phyloP scores from a whole-genome alignment of 2,113 vertebrate genomes.

The Perognathus longimembris region DNA sequence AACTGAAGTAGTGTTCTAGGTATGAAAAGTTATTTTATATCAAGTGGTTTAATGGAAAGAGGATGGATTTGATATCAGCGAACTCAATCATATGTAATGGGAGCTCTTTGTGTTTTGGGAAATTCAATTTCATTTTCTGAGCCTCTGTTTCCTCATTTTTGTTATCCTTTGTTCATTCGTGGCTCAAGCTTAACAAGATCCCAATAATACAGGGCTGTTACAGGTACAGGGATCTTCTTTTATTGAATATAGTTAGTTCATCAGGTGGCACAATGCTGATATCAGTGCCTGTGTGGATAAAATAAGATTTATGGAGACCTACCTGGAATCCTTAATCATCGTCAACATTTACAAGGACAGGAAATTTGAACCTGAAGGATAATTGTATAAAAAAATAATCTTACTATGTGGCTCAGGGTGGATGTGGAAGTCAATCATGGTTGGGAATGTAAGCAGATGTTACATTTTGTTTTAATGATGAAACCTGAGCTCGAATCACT shows the following conservation, averaged over 20 bases:
- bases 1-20: background rate
- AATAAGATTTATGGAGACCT: background rate
- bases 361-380: background rate
- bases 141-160: background rate
- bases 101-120: background rate
- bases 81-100: background rate
- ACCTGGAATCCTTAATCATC: background rate
- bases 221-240: background rate
- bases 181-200: background rate
- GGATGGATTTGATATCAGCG: background rate
- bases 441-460: background rate
- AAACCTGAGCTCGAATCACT: slow-evolving; percentile 10
- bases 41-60: background rate
- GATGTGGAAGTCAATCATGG: background rate
- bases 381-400: background rate
- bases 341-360: background rate
- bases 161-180: background rate
- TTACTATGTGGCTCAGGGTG: background rate
- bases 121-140: slow-evolving; percentile 26
- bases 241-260: background rate
- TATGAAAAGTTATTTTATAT: background rate
- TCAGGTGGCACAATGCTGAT: background rate
- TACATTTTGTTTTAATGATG: slow-evolving; percentile 13
- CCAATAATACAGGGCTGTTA: background rate
- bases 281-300: background rate